A percentile compares a stretch with the other conserved stretches of the same genome.
Conservation (phyloP, 2,113 vertebrate genomes). For the Barnardius zonarius region DNA sequence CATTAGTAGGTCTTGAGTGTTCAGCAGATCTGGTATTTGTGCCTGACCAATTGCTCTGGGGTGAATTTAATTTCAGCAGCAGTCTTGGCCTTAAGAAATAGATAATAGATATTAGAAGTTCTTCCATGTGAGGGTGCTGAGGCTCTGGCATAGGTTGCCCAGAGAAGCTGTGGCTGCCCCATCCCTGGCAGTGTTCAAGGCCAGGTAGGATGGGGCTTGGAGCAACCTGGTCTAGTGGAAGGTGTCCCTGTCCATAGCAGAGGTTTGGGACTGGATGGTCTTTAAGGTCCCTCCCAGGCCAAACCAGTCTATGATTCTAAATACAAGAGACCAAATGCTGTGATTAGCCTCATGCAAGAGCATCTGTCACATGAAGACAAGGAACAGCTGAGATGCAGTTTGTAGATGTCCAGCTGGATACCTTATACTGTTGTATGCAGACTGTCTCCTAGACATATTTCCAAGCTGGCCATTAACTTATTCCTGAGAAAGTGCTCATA, state of each 20-base stretch:
- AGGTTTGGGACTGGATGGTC: background rate
- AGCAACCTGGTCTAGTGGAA: background rate
- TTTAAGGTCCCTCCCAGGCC: background rate
- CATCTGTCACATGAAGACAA: background rate
- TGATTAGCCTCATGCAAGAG: background rate
- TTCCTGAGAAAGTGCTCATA: background rate
- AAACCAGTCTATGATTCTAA: background rate
- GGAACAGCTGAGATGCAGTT: background rate
- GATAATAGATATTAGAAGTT: background rate
- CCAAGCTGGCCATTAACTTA: background rate
- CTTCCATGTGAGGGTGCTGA: background rate
- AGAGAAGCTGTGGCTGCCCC: background rate
- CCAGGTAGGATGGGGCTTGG: background rate
- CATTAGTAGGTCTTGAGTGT: background rate
- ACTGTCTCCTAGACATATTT: rapidly evolving
- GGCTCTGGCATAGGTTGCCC: background rate
- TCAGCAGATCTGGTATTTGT: background rate
- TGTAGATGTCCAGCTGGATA: background rate
- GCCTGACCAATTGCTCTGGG: background rate
- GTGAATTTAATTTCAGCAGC: background rate
- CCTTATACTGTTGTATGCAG: background rate
- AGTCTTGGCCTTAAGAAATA: background rate
- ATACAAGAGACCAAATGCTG: background rate
- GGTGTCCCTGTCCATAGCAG: background rate
- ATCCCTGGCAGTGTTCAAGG: background rate